A percentile compares a stretch with the other conserved stretches of the same genome.
Conservation (phyloP, 2,797 vertebrate genomes). For the Gymnothorax reevesii region DNA sequence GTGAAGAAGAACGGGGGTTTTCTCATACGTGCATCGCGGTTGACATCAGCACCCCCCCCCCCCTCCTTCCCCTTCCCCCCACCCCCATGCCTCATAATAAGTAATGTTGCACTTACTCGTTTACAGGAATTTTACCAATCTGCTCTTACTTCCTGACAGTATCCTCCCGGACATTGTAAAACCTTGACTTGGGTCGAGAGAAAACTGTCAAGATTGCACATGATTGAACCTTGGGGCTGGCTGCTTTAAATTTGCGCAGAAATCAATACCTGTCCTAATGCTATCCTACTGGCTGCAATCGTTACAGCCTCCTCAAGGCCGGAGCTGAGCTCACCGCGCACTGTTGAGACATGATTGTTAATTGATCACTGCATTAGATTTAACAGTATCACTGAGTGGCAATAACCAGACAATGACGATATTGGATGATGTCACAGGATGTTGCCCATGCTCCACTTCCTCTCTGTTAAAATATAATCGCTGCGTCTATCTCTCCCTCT, state of each 20-base stretch:
- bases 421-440: not conserved
- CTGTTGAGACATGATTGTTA: constrained; percentile 22
- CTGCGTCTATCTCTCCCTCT: not conserved
- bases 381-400: constrained; percentile 2
- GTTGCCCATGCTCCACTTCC: not conserved
- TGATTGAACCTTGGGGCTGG: constrained; percentile 32
- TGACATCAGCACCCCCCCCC: not conserved
- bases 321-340: not conserved
- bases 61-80: no score
- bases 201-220: constrained; percentile 27
- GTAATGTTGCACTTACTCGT: not conserved
- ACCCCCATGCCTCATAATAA: not conserved
- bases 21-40: not conserved
- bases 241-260: constrained; percentile 62
- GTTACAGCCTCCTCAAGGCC: constrained; percentile 62
- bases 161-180: not conserved
- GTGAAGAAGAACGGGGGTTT: not conserved
- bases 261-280: constrained; percentile 70
- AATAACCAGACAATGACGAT: constrained; percentile 13
- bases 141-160: not conserved
- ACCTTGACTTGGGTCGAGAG: not conserved
- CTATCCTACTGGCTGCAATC: constrained; percentile 63
- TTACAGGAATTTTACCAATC: not conserved
- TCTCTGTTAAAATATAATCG: constrained; percentile 9
- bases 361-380: constrained; percentile 27